Evolutionary conservation across 2,797 vertebrate species (phyloP), one percentile per base, ranked within the genome.

Genomic region (Falco cherrug): DNA sequence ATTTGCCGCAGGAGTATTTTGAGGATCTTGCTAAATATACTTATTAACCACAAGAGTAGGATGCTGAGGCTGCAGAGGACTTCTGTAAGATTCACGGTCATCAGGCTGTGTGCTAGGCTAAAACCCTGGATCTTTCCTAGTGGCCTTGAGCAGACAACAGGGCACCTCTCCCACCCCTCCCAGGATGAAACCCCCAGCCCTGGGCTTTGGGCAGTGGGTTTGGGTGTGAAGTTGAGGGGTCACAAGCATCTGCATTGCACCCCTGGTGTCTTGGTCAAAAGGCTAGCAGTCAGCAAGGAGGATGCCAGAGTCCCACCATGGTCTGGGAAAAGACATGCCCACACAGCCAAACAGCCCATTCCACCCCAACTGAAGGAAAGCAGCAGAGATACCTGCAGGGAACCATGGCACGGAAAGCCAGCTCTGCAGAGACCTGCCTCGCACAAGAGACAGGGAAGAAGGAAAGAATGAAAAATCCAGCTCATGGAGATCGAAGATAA

Each of bases 21-120:
- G 73, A 93, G 57, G 50, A 75, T 77, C 87, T 93, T 93, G 82
- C 94, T 95, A 91, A 97, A 97, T 94, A 92, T 85, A 95, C 54
- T 89, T 89, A 84, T 67, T 81, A 92, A 89, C 61, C 19, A 8
- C 45, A 91, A n/a, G 37, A 86, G 39, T 29, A 65, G 81, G 48
- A 87, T 83, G 84, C 86, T 96, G 90, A 91, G 57, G 67, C 74
- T 95, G 83, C 91, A 93, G 56, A 90, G 57, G 20, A 74, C 75
- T 89, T 76, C 71, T 63, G 43, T 21, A 73, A 81, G 70, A 89
- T 51, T 69, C 47, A 31, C 0, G 0, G 48, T 79, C 82, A 86
- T n/a, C 63, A 71, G 50, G 57, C 21, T 8, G 1, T 16, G 4
- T 41, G 29, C 37, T 45, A 78, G 61, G 48, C n/a, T 56, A 54